Conservation (phyloP, 2,888 invertebrate species). For the Meiosimyza platycephala region DNA sequence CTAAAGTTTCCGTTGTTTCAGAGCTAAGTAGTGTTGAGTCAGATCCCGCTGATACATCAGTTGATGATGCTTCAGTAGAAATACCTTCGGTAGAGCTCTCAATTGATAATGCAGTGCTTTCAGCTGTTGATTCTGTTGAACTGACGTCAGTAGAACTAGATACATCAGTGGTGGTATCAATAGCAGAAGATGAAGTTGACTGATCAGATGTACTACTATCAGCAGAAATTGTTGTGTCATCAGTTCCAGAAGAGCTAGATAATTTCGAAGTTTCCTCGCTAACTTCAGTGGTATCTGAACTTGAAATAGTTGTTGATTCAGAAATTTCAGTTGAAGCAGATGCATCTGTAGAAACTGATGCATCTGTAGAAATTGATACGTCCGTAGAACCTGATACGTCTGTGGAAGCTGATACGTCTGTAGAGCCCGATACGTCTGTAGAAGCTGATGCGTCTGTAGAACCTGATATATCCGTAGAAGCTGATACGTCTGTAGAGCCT, state of each 20-base stretch:
- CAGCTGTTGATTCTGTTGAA: constrained; percentile 7
- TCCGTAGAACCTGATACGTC: not conserved
- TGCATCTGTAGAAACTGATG: constrained; percentile 40
- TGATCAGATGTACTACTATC: constrained; percentile 8
- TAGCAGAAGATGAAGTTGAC: no score
- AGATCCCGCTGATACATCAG: constrained; percentile 12
- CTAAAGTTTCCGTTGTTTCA: not conserved
- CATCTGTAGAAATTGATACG: constrained; percentile 27
- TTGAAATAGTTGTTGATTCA: constrained; percentile 37
- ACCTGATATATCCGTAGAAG: constrained; percentile 29
- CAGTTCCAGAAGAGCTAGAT: constrained; percentile 36
- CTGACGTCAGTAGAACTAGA: constrained; percentile 2
- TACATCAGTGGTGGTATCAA: no score
- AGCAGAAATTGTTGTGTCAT: constrained; percentile 25
- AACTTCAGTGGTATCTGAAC: constrained; percentile 32
- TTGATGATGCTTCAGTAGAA: constrained; percentile 26
- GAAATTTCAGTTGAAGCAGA: constrained; percentile 29
- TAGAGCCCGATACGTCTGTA: not conserved
- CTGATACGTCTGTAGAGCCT: not conserved
- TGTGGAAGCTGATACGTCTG: not conserved
- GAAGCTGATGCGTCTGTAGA: not conserved
- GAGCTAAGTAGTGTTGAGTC: not conserved
- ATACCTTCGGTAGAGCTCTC: constrained; percentile 45
- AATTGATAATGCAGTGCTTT: constrained; percentile 40
- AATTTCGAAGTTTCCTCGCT: not conserved